Evolutionary conservation across 2,113 vertebrate species (phyloP).

Genomic region (Indicator maculatus): DNA sequence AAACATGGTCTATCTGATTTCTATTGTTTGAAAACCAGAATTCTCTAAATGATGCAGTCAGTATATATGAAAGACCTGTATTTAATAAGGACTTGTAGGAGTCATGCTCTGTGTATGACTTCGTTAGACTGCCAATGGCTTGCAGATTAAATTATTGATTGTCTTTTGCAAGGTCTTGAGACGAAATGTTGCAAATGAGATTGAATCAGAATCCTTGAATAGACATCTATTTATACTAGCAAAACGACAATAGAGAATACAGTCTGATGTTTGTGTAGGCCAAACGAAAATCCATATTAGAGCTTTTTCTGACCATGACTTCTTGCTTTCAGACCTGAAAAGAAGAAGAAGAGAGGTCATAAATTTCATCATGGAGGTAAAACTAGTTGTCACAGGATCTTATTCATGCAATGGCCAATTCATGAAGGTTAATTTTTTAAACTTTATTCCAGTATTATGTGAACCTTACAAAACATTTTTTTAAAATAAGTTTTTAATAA

Average conservation of each 20-base stretch:
- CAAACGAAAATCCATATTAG: neutral
- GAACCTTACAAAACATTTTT: rapidly evolving
- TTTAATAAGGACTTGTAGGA: neutral
- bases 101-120: neutral
- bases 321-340: neutral
- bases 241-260: neutral
- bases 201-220: neutral
- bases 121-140: neutral
- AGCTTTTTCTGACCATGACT: neutral
- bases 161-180: neutral
- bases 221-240: neutral
- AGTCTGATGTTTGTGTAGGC: neutral
- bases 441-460: neutral
- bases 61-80: neutral
- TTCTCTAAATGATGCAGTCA: neutral
- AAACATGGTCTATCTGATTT: neutral
- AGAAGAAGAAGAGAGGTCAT: neutral
- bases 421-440: neutral
- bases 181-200: neutral
- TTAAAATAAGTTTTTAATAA: neutral
- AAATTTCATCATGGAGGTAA: neutral
- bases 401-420: neutral
- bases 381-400: rapidly evolving
- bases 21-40: neutral
- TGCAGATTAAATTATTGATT: neutral